These are phyloP conservation scores for Syngnathoides biaculeatus DNA, from an alignment of 2,113 vertebrate genomes.

Conservation along the genomic window DNA sequence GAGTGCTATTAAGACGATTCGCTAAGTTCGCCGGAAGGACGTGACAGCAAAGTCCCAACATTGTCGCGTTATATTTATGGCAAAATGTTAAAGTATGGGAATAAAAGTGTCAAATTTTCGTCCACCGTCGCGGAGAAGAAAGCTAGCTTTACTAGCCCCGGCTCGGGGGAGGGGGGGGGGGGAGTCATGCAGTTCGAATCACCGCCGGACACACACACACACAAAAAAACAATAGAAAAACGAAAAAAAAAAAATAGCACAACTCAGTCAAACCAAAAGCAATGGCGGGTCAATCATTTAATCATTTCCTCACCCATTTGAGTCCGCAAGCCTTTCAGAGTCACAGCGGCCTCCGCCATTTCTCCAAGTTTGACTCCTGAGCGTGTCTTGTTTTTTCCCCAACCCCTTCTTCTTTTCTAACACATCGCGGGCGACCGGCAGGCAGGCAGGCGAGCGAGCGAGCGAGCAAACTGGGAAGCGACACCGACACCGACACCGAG, in stretches of 20 bases:
- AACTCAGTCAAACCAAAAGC: not conserved
- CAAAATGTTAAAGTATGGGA: not conserved
- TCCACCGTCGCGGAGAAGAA: conserved; percentile 38
- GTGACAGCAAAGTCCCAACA: not conserved
- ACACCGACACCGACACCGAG: conserved; percentile 39
- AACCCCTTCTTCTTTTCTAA: conserved; percentile 30
- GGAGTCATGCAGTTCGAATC: conserved; percentile 22
- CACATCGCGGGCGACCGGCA: conserved; percentile 38
- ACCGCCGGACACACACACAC: no score
- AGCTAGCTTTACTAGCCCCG: conserved; percentile 53
- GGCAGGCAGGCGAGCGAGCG: not conserved
- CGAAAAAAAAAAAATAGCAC: not conserved
- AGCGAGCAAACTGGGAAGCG: not conserved
- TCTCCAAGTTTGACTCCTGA: conserved; percentile 68
- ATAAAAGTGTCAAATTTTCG: conserved; percentile 6
- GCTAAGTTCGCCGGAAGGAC: rapidly evolving
- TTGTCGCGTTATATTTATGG: not conserved
- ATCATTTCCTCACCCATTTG: conserved; percentile 71
- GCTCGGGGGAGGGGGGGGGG: not conserved
- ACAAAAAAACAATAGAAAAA: no score
- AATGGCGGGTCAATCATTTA: not conserved
- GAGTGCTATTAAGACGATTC: not conserved
- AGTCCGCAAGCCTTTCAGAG: conserved; percentile 76
- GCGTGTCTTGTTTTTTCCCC: conserved; percentile 24
- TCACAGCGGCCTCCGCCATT: conserved; percentile 78